These are phyloP conservation scores for Neomicropteryx cornuta DNA, from an alignment of 1,140 invertebrate species.

Conservation along the genomic window DNA sequence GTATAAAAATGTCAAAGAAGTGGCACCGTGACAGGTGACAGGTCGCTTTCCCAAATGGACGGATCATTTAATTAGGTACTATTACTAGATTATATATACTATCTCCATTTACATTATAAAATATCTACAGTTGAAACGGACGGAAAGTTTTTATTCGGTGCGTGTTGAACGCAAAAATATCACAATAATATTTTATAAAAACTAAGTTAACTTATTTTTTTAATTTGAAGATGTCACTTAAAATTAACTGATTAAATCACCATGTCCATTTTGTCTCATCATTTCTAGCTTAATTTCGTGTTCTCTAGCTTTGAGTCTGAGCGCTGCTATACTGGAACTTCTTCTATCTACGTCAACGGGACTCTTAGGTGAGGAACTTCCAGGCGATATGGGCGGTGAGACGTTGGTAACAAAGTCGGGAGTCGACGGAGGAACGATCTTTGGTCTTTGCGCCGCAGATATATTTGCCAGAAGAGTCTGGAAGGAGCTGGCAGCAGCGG, in stretches of 20 bases:
- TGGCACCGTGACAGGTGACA: too few species aligned
- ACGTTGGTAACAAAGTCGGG: constrained; percentile 36
- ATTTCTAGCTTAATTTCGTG: constrained; percentile 81
- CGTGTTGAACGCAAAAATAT: too few species aligned
- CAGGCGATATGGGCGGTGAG: constrained; percentile 26
- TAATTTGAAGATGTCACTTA: too few species aligned
- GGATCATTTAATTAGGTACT: too few species aligned
- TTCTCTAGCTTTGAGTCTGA: constrained; percentile 83
- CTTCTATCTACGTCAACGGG: constrained; percentile 60
- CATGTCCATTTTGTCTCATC: constrained; percentile 63
- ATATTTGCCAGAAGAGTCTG: constrained; percentile 76
- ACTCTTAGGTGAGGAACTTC: constrained; percentile 23
- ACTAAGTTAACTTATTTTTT: too few species aligned
- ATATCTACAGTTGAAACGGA: too few species aligned
- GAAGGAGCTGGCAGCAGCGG: constrained; percentile 61
- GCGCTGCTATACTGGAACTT: constrained; percentile 79
- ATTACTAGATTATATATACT: too few species aligned
- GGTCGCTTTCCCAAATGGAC: too few species aligned
- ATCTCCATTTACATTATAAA: too few species aligned
- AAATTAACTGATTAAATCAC: constrained; percentile 62
- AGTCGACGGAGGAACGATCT: constrained; percentile 45
- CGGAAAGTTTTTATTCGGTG: too few species aligned
- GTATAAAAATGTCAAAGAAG: too few species aligned
- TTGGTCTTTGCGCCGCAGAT: constrained; percentile 53
- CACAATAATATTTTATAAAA: too few species aligned